Base-by-base conservation (phyloP, 2,113 vertebrate genomes). In the Balaeniceps rex region DNA sequence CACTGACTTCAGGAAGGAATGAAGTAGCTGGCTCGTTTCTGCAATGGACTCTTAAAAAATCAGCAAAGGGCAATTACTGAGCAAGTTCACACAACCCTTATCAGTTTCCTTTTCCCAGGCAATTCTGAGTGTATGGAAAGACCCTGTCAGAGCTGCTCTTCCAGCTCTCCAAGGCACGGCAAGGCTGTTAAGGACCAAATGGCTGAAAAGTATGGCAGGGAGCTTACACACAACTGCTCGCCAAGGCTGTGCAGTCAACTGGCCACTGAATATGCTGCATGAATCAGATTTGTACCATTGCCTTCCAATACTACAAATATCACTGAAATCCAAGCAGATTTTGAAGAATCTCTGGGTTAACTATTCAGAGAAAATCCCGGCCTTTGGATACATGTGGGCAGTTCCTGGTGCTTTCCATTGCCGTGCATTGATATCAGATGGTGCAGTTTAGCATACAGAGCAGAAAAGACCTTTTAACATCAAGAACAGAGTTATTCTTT, bases 171-270 rank as follows among this genome's bases (percentile, higher is more conserved):
- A 47, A 58, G 74, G 68, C 38, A 28, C 0, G 0, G 25, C 33
- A 55, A 93, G 24, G n/a, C n/a, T 63, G 33, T 55, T 90, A 75
- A 93, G n/a, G 80, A 65, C 52, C 75, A 91, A 75, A 78, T 18
- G 25, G 42, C 29, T 86, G 26, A 84, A 77, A 91, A 88, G 54
- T 12, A 58, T 8, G 9, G 15, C 76, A 82, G 42, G 44, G 57
- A 89, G n/a, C 19, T 47, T 51, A 44, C 11, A 26, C 1, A 16
- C 1, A 7, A 74, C 60, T 85, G 49, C 34, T 54, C 75, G 49
- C 29, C 65, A 87, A 84, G 54, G 44, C 49, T 54, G 31, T 25
- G 40, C 26, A 29, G 47, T 40, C 3, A 1, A 28, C 19, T 52
- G 36, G 33, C 31, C 60, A 57, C 75, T 8, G 47, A 65, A 52